phyloP scores from a whole-genome alignment of 2,888 invertebrate species.

The Branchipolynoe longqiensis region DNA sequence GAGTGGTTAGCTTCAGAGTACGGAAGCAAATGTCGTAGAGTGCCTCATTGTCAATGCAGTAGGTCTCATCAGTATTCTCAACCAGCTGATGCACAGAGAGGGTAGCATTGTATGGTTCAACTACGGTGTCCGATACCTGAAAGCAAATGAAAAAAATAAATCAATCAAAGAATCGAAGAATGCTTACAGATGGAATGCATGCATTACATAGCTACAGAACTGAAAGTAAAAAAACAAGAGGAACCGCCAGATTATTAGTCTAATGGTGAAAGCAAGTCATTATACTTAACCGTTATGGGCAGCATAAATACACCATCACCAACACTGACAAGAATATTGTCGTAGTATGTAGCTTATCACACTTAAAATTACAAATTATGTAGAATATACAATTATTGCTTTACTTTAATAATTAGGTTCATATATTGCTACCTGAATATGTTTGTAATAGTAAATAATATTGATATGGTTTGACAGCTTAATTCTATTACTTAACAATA shows the following conservation, averaged over 20 bases:
- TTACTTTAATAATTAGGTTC: neutral
- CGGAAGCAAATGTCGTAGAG: slow-evolving; percentile 58
- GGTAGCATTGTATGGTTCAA: slow-evolving; percentile 57
- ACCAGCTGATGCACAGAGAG: slow-evolving; percentile 57
- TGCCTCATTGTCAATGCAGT: slow-evolving; percentile 58
- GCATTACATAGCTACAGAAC: neutral
- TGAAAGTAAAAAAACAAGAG: no score
- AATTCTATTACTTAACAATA: neutral
- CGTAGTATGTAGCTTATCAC: no score
- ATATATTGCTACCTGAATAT: neutral
- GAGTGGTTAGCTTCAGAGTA: slow-evolving; percentile 55
- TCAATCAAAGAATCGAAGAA: neutral
- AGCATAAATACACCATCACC: no score
- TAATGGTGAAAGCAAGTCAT: no score
- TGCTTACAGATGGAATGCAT: neutral
- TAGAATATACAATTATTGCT: neutral
- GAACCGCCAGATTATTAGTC: no score
- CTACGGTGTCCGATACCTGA: slow-evolving; percentile 85
- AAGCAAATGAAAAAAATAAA: neutral
- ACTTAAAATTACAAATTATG: neutral
- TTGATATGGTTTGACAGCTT: neutral
- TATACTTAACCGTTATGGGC: no score
- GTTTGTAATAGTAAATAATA: neutral
- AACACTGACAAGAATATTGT: neutral
- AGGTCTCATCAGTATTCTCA: slow-evolving; percentile 57